Conservation (phyloP, 1,140 invertebrate genomes). For the Acromyrmex echinatior region DNA sequence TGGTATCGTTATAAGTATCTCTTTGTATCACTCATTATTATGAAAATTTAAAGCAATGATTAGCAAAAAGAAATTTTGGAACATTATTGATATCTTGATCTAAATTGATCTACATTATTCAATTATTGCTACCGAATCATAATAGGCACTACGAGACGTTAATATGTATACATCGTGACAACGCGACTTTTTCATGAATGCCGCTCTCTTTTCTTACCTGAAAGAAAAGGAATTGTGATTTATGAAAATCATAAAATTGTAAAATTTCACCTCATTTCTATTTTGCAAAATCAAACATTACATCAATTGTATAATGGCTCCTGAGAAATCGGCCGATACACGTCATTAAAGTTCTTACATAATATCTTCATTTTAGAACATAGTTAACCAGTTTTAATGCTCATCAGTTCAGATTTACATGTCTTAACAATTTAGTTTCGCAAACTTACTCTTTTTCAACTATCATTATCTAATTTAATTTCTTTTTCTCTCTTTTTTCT, state of each 20-base stretch:
- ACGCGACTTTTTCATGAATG: neutral
- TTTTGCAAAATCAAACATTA: constrained; percentile 26
- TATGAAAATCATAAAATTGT: constrained; percentile 17
- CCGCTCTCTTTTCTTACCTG: neutral
- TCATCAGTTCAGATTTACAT: neutral
- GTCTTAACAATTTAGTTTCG: constrained; percentile 3
- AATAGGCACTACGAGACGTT: neutral
- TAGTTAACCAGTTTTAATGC: neutral
- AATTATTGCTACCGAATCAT: neutral
- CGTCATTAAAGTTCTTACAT: constrained; percentile 18
- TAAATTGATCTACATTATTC: neutral
- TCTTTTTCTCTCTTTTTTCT: too few relatives aligned
- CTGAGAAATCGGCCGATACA: neutral
- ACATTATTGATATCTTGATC: neutral
- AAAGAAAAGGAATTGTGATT: neutral
- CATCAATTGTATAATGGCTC: constrained; percentile 38
- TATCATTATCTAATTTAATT: neutral
- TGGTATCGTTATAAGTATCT: neutral
- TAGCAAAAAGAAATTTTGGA: neutral
- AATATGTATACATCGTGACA: neutral
- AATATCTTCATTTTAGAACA: constrained; percentile 34
- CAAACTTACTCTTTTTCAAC: neutral
- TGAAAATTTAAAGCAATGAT: neutral
- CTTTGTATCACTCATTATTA: neutral
- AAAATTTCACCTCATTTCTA: constrained; percentile 12